Evolutionary conservation across 2,888 invertebrate genomes (phyloP).

Genomic region (Sussaba pulchella): DNA sequence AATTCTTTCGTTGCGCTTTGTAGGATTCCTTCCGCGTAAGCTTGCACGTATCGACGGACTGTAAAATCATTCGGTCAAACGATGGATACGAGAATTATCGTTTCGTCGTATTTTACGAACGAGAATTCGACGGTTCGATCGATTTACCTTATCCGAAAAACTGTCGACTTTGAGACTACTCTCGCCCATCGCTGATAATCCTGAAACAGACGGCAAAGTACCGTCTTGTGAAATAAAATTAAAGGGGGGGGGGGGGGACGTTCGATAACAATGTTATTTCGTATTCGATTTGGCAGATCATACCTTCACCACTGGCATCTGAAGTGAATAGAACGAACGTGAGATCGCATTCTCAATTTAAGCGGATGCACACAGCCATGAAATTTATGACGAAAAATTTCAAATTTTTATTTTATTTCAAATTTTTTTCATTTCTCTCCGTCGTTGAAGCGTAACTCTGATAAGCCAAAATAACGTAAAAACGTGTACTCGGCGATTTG

Average conservation of each 20-base stretch:
- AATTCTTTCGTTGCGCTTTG: conserved; percentile 96
- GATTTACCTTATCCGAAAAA: conserved; percentile 68
- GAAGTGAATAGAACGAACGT: conserved; percentile 61
- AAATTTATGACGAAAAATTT: conserved; percentile 39
- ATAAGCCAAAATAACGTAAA: conserved; percentile 52
- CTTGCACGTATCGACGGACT: conserved; percentile 83
- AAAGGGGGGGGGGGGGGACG: too few species aligned
- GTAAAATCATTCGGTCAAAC: conserved; percentile 51
- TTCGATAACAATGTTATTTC: neutral
- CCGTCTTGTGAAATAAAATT: conserved; percentile 52
- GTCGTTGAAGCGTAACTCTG: conserved; percentile 29
- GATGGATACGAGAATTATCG: too few species aligned
- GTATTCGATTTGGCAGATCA: conserved; percentile 36
- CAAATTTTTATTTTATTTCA: conserved; percentile 7
- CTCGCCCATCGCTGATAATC: conserved; percentile 78
- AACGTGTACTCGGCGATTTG: conserved; percentile 33
- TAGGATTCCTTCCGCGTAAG: conserved; percentile 92
- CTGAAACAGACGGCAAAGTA: conserved; percentile 72
- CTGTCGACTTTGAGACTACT: conserved; percentile 80
- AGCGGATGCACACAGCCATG: conserved; percentile 57
- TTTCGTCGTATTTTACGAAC: neutral
- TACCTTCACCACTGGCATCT: conserved; percentile 71
- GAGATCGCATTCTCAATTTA: conserved; percentile 35
- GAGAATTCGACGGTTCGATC: too few species aligned
- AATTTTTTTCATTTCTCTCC: conserved; percentile 12